Base-by-base conservation (phyloP, 2,888 invertebrate species). In the Chloromyia formosa region DNA sequence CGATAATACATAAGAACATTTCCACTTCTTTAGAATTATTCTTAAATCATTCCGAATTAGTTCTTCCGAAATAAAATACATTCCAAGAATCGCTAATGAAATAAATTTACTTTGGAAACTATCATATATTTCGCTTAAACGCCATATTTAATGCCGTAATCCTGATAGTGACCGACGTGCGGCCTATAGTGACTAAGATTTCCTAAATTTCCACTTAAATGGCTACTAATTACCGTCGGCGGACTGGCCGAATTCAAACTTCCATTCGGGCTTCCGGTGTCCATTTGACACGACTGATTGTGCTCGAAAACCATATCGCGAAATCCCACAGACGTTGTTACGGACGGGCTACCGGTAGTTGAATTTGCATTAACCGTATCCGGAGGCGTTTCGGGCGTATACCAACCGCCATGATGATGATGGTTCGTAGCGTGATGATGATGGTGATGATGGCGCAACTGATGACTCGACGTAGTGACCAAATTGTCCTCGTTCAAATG, bases 251-350 rank as follows among this genome's bases (percentile, higher is more conserved):
- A 85, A 72, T 85, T 84, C 35, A 86, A 82, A 78, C 85, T 85
- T 74, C 85, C 85, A 73, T 83, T 85, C 40, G 86, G 86, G 79
- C 86, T 85, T 9, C 78, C 77, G 1, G 82, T 83, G 79, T 85
- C 85, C 84, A 85, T 82, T 80, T 86, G 86, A 75, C 85, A 86
- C 77, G 82, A 82, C 78, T 84, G 84, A 74, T 84, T 85, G 76
- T 84, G 85, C 77, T 86, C 85, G 77, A 85, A 86, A 72, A 85
- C 83, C 84, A 85, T 85, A 75, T 86, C 85, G 53, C 85, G 83
- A 78, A 85, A 86, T 4, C 85, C 82, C 7, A 77, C 58, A 7
- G 76, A 62, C 22, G 76, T 62, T 18, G 78, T 58, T 12, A 80
- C 74, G 16, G 80, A 78, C 20, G 81, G 80, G 74, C 80, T 80